A percentile compares a stretch with the other conserved stretches of the same genome.
phyloP scores from a whole-genome alignment of 1,140 invertebrate species.

The Thaumatotibia leucotreta region DNA sequence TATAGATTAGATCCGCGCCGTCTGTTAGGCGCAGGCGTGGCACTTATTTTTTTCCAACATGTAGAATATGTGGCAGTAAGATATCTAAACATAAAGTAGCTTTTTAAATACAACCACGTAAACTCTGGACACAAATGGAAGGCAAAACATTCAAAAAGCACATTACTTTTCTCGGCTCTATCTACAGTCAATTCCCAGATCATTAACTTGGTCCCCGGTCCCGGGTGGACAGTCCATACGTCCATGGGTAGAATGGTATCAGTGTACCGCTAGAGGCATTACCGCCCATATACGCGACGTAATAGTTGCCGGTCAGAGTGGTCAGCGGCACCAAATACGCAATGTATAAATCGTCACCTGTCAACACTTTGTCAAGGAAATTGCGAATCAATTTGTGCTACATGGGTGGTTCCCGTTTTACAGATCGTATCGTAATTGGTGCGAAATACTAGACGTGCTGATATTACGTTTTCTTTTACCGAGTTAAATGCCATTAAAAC shows the following conservation, averaged over 20 bases:
- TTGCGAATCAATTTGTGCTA: slow-evolving; percentile 15
- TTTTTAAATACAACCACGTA: too few relatives aligned
- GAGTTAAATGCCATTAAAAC: too few relatives aligned
- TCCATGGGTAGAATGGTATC: slow-evolving; percentile 1
- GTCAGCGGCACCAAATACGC: slow-evolving; percentile 6
- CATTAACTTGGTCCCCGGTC: background rate
- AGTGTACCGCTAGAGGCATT: slow-evolving; percentile 12
- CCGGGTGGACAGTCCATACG: background rate
- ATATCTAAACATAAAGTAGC: too few relatives aligned
- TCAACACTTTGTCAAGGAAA: slow-evolving; percentile 16
- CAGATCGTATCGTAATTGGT: background rate
- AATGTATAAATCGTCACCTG: background rate
- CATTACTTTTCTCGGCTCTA: background rate
- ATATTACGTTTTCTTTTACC: too few relatives aligned
- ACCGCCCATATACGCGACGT: slow-evolving; percentile 1
- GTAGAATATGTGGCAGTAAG: too few relatives aligned
- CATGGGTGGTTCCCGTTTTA: slow-evolving; percentile 8
- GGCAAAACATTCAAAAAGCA: background rate
- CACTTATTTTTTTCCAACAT: too few relatives aligned
- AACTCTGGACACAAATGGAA: too few relatives aligned
- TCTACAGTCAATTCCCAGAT: background rate
- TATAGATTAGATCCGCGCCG: too few relatives aligned
- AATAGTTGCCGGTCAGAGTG: background rate
- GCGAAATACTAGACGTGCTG: background rate
- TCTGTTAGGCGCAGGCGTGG: too few relatives aligned